Conservation (phyloP, 2,113 vertebrate species). For the Galeopterus variegatus region DNA sequence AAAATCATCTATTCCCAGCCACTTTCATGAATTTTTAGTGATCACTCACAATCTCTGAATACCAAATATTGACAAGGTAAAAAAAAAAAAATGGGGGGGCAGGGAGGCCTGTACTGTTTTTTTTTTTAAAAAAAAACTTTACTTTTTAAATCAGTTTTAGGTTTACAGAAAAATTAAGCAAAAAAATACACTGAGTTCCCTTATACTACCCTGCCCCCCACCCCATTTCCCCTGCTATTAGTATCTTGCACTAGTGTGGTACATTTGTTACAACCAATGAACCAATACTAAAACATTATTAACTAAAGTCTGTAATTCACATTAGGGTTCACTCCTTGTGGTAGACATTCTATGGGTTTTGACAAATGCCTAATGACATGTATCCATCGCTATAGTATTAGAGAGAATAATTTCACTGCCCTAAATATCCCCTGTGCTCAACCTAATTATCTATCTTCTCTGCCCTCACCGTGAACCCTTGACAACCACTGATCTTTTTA, state of each 20-base stretch:
- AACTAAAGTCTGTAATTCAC: background rate
- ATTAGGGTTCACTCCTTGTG: background rate
- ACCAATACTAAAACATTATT: background rate
- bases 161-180: background rate
- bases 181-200: background rate
- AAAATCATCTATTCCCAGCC: background rate
- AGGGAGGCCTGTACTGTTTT: background rate
- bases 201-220: background rate
- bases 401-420: background rate
- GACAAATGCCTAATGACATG: background rate
- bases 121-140: background rate
- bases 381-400: background rate
- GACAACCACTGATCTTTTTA: background rate
- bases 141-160: background rate
- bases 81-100: background rate
- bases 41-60: background rate
- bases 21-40: background rate
- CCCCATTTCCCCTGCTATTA: background rate
- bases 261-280: background rate
- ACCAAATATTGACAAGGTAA: background rate
- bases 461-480: background rate
- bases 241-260: background rate
- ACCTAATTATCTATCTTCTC: no score
- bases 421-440: fast-evolving
- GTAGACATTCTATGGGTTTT: background rate